Base-by-base conservation (phyloP, 2,113 vertebrate genomes). In the Eonycteris spelaea region DNA sequence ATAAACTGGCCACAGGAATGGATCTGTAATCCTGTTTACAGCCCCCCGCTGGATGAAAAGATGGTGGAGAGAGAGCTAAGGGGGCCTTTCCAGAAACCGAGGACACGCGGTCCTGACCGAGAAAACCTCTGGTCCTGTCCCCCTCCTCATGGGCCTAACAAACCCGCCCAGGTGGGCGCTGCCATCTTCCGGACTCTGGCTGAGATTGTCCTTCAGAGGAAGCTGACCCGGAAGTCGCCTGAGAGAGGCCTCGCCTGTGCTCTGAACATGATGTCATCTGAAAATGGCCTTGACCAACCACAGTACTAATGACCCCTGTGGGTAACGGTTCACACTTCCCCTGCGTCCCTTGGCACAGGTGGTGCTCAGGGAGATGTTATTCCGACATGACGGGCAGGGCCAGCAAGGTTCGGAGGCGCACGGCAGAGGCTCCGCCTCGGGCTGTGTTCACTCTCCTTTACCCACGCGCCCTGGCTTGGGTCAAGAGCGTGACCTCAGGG, bases 171-270 rank as follows among this genome's bases (percentile, higher is more conserved):
- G 1, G 14, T 28, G 19, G 13, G 51, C 59, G 40, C 24, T n/a
- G 18, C 51, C 0, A 4, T 19, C 45, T 70, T 57, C 85, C 30
- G 48, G 59, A 5, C 59, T 89, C 18, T 51, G 35, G 33, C 4
- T 80, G 19, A 45, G 61, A 43, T 2, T 40, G 33, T 82, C 38
- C 51, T n/a, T 82, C n/a, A 22, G 38, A 7, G 5, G 80, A 48
- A 65, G 59, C 3, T 30, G 55, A 74, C 16, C 51, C 13, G 30
- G 13, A 84, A 59, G 74, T 55, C 7, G 12, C 18, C n/a, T 2
- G 15, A 28, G 22, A 53, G 45, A 67, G 4, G n/a, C 4, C 1
- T 1, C 2, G 1, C 30, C 9, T 33, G 24, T 6, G 11, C 24
- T 93, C 10, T 35, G 83, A 35, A 48, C 2, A 21, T 28, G 59